These are phyloP conservation scores for Papilio gigon DNA, from an alignment of 2,888 invertebrate genomes.

Conservation along the genomic window DNA sequence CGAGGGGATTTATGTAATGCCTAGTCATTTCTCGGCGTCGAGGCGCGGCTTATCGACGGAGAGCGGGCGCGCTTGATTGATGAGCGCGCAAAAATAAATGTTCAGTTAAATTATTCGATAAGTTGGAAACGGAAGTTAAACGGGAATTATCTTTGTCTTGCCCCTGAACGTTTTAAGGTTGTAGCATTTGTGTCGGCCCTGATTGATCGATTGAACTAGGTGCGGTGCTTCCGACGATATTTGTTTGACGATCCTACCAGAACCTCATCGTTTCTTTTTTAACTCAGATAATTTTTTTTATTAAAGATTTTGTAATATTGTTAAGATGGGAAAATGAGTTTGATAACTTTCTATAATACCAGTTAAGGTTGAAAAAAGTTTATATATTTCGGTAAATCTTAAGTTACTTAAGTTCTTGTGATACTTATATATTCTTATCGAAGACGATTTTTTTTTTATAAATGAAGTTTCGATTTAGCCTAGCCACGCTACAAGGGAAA, in stretches of 20 bases:
- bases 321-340: too few species aligned
- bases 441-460: neutral
- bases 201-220: slow-evolving; percentile 67
- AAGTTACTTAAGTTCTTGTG: neutral
- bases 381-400: too few species aligned
- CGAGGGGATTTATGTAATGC: slow-evolving; percentile 84
- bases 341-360: too few species aligned
- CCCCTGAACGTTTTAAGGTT: slow-evolving; percentile 79
- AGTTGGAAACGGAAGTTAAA: slow-evolving; percentile 84
- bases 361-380: too few species aligned
- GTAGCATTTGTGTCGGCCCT: slow-evolving; percentile 77
- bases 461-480: slow-evolving; percentile 1
- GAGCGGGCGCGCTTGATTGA: slow-evolving; percentile 82
- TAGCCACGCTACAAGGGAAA: neutral
- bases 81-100: slow-evolving; percentile 84
- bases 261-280: neutral
- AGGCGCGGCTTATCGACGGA: slow-evolving; percentile 80
- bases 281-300: neutral
- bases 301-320: neutral
- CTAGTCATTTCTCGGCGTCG: slow-evolving; percentile 84
- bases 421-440: neutral
- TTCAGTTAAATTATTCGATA: slow-evolving; percentile 84
- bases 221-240: slow-evolving; percentile 45
- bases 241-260: slow-evolving; percentile 26
- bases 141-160: slow-evolving; percentile 83